A percentile compares a stretch with the other conserved stretches of the same genome.
phyloP scores from a whole-genome alignment of 2,888 invertebrate species.

The Zaprionus lineosus region DNA sequence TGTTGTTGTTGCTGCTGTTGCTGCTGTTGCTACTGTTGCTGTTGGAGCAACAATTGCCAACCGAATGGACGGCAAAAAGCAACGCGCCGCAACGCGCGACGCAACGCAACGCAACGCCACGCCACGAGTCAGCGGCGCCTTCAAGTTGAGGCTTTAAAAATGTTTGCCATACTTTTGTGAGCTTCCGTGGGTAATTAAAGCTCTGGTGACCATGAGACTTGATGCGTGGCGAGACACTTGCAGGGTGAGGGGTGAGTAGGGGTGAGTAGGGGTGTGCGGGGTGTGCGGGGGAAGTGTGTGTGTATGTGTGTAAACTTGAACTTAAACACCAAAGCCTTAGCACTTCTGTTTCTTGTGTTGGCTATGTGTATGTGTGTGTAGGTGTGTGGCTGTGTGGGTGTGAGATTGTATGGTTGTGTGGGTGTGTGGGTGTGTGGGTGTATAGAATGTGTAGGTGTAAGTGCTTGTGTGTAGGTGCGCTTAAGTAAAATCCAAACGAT shows the following conservation, averaged over 20 bases:
- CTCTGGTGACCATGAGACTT: constrained; percentile 12
- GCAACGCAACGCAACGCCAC: not conserved
- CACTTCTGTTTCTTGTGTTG: constrained; percentile 42
- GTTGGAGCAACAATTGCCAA: constrained; percentile 61
- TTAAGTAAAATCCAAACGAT: constrained; percentile 50
- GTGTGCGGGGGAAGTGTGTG: not conserved
- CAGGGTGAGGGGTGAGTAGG: not conserved
- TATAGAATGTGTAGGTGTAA: no score
- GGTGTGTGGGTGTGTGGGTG: constrained; percentile 3
- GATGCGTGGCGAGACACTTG: not conserved
- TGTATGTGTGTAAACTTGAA: constrained; percentile 38
- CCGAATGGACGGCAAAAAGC: constrained; percentile 28
- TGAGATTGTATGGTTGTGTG: constrained; percentile 7
- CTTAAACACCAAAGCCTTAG: constrained; percentile 32
- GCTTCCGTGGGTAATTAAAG: constrained; percentile 47
- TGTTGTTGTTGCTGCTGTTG: not conserved
- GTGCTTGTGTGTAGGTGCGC: constrained; percentile 13
- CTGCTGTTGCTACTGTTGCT: constrained; percentile 14
- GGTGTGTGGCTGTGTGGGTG: constrained; percentile 3
- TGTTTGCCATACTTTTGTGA: constrained; percentile 24
- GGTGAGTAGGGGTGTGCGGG: constrained; percentile 8
- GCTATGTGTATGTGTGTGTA: constrained; percentile 4
- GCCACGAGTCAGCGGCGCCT: constrained; percentile 8
- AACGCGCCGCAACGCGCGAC: constrained; percentile 6
- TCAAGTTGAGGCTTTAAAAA: constrained; percentile 47